These are phyloP conservation scores for Aphodius granarius DNA, from an alignment of 2,888 invertebrate species.

Conservation along the genomic window DNA sequence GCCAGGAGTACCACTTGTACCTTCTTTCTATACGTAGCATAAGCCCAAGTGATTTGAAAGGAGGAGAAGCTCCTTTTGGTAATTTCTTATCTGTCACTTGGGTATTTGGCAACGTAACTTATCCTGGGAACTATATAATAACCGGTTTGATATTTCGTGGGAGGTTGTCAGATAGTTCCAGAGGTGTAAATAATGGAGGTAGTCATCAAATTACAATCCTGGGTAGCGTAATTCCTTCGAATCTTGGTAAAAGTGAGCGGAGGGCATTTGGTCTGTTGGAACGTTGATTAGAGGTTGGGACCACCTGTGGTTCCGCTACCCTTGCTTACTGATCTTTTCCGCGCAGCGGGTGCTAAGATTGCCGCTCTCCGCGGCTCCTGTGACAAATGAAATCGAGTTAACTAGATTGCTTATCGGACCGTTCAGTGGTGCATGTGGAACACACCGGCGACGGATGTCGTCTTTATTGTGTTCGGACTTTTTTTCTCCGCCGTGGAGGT, in stretches of 20 bases:
- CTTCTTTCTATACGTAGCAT: background rate
- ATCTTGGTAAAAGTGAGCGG: slow-evolving; percentile 15
- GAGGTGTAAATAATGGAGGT: slow-evolving; percentile 6
- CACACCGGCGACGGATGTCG: slow-evolving; percentile 28
- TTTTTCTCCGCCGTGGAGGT: background rate
- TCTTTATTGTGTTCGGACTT: background rate
- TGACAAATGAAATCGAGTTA: slow-evolving; percentile 43
- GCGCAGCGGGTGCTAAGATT: slow-evolving; percentile 40
- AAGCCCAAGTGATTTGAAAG: background rate
- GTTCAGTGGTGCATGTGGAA: slow-evolving; percentile 32
- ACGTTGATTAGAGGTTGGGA: slow-evolving; percentile 32
- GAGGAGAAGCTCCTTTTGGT: background rate
- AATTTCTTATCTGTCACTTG: background rate
- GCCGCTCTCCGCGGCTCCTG: slow-evolving; percentile 31
- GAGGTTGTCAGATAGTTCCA: background rate
- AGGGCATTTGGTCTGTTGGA: slow-evolving; percentile 2
- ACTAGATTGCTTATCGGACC: slow-evolving; percentile 43
- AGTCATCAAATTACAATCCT: slow-evolving; percentile 20
- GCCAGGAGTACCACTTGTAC: background rate
- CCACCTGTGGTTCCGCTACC: slow-evolving; percentile 38
- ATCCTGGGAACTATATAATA: too few relatives aligned
- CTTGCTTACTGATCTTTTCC: slow-evolving; percentile 38
- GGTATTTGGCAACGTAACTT: background rate
- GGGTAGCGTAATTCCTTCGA: slow-evolving; percentile 27
- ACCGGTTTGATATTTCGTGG: background rate